These are phyloP conservation scores for Flabesymbios commensalis DNA, from an alignment of 2,888 invertebrate species.

Conservation along the genomic window DNA sequence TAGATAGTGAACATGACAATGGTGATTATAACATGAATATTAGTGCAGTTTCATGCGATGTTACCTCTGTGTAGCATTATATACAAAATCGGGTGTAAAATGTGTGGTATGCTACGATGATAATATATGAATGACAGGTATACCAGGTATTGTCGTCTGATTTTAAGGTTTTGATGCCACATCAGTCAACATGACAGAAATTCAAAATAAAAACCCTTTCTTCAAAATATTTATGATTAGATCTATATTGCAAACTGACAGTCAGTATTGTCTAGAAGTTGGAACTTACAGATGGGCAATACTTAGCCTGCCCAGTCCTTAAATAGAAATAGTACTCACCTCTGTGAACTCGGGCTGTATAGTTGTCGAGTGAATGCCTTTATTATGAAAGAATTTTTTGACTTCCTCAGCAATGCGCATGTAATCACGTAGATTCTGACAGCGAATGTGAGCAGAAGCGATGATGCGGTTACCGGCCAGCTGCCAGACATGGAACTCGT, in stretches of 20 bases:
- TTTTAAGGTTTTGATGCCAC: too few relatives aligned
- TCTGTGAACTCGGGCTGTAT: constrained; percentile 98
- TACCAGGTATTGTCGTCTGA: too few relatives aligned
- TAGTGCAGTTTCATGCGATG: too few relatives aligned
- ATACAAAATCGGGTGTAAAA: too few relatives aligned
- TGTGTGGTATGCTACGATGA: too few relatives aligned
- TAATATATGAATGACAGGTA: too few relatives aligned
- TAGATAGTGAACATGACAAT: too few relatives aligned
- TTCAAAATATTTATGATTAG: neutral
- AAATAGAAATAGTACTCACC: constrained; percentile 24
- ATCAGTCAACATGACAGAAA: too few relatives aligned
- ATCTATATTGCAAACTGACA: neutral
- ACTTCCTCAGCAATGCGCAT: constrained; percentile 96
- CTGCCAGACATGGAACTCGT: constrained; percentile 99
- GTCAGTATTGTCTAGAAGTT: neutral
- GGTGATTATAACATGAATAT: too few relatives aligned
- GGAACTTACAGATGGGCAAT: neutral
- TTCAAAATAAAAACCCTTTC: neutral
- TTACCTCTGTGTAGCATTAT: too few relatives aligned
- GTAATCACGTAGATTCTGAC: constrained; percentile 87
- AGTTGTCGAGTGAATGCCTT: constrained; percentile 97
- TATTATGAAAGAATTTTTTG: constrained; percentile 96
- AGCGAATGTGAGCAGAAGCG: constrained; percentile 94
- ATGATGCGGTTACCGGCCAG: constrained; percentile 94
- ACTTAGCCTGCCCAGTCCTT: neutral